Base-by-base conservation (phyloP, 2,888 invertebrate species). In the Copidosoma aretas region DNA sequence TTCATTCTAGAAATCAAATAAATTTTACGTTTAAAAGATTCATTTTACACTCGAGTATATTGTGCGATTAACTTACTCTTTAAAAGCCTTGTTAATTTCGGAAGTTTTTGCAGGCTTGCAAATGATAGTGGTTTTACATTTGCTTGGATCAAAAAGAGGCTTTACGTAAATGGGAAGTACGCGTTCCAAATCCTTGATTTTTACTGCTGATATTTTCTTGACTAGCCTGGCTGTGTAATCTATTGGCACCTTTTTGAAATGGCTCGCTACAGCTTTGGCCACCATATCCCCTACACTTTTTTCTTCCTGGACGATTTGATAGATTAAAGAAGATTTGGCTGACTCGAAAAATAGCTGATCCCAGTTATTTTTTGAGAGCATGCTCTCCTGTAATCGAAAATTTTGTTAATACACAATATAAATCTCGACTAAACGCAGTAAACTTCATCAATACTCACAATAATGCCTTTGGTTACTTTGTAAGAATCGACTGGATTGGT, bases 271-370 rank as follows among this genome's bases (percentile, higher is more conserved):
- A 0, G 94, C 92, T 76, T 91, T 88, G 46, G 84, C 81, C 25
- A 93, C 91, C 24, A 93, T 88, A 77, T 90, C 89, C 0, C 91
- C 90, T 15, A 94, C 89, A 67, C 91, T 92, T 79, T 92, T 91
- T 82, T 94, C 94, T 73, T 89, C 86, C 75, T 92, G 91, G 70
- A 96, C 92, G 61, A 93, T 89, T 79, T 94, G 92, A 84, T 92
- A 97, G 72, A 95, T 89, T n/a, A 94, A 87, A 19, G 94, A 93
- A 79, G 94, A 93, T 78, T 90, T 91, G 0, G 95, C 95, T 0
- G 94, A 92, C 76, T 92, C 93, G 76, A 95, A 88, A 68, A 95
- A 86, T 53, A 91, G 89, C 14, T 87, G 85, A 69, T 93, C 92
- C 88, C 94, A 93, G 63, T 87, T 86, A 41, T 87, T 86, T 0